These are phyloP conservation scores for Drosophila tristis DNA, from an alignment of 1,140 invertebrate species.

Conservation along the genomic window DNA sequence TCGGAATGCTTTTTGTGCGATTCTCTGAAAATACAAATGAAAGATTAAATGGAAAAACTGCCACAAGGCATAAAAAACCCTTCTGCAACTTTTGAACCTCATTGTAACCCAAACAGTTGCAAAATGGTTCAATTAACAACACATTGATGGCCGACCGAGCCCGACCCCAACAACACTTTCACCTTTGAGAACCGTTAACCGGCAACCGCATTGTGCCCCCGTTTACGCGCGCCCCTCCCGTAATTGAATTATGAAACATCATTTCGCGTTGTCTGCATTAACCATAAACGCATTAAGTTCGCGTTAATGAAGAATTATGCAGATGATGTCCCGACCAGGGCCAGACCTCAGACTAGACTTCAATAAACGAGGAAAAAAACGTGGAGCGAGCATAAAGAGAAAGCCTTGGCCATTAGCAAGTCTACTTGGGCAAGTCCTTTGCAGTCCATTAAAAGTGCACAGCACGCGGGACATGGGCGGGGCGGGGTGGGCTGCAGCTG, in stretches of 20 bases:
- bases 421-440: slow-evolving; percentile 33
- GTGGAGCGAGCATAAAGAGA: slow-evolving; percentile 47
- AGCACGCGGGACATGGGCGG: slow-evolving; percentile 16
- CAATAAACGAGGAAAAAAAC: slow-evolving; percentile 38
- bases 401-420: slow-evolving; percentile 70
- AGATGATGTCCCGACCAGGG: slow-evolving; percentile 33
- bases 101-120: slow-evolving; percentile 33
- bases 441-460: slow-evolving; percentile 76
- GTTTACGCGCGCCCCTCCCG: slow-evolving; percentile 33
- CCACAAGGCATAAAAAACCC: no score
- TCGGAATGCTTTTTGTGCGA: no score
- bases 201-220: slow-evolving; percentile 2
- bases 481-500: slow-evolving; percentile 7
- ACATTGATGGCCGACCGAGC: neutral
- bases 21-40: neutral
- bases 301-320: slow-evolving; percentile 77
- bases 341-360: slow-evolving; percentile 65
- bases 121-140: slow-evolving; percentile 37
- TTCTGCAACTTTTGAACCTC: neutral
- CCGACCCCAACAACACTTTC: slow-evolving; percentile 19
- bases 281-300: slow-evolving; percentile 72
- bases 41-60: no score
- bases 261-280: slow-evolving; percentile 54
- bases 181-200: slow-evolving; percentile 40
- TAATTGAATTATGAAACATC: slow-evolving; percentile 79